phyloP scores from a whole-genome alignment of 2,113 vertebrate genomes.

The Macrotus californicus region DNA sequence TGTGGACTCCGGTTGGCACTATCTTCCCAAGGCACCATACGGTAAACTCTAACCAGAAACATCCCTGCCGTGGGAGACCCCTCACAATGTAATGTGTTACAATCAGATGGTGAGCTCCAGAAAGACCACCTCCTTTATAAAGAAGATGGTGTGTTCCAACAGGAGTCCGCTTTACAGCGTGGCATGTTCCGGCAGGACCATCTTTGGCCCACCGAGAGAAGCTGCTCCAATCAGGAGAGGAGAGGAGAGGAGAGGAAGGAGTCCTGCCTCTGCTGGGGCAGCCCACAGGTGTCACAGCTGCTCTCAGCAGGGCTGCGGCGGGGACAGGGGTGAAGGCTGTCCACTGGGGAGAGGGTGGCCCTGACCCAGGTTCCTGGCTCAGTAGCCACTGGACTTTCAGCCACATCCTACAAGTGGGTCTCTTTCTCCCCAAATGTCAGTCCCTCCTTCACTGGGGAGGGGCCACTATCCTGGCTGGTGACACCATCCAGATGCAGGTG shows the following conservation, averaged over 20 bases:
- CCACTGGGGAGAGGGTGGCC: background rate
- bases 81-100: background rate
- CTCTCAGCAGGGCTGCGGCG: background rate
- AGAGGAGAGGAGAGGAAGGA: background rate
- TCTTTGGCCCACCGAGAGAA: background rate
- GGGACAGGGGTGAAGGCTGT: background rate
- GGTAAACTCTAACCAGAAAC: background rate
- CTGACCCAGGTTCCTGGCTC: background rate
- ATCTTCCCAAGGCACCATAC: background rate
- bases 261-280: background rate
- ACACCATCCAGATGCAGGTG: accelerated
- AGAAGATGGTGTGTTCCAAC: background rate
- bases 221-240: background rate
- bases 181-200: background rate
- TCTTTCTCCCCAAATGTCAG: conserved; percentile 77
- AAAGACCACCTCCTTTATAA: background rate
- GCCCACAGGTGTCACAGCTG: accelerated
- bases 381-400: background rate
- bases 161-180: background rate
- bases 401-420: conserved; percentile 73
- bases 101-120: background rate
- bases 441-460: conserved; percentile 50
- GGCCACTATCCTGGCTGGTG: accelerated
- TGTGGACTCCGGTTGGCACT: too few relatives aligned
- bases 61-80: background rate